phyloP scores from a whole-genome alignment of 2,888 invertebrate species.

The Papilio elwesi region DNA sequence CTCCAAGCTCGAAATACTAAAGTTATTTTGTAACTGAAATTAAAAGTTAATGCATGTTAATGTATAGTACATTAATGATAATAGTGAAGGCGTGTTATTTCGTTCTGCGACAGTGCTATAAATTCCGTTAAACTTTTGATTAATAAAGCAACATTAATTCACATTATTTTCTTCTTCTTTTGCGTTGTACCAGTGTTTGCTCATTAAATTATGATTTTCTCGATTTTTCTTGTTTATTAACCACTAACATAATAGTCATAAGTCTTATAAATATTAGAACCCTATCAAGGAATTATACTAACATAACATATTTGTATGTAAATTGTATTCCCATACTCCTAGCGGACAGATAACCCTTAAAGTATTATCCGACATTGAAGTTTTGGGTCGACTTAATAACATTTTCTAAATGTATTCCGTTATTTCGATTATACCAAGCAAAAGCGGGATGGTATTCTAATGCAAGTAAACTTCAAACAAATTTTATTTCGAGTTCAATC shows the following conservation, averaged over 20 bases:
- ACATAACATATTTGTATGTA: constrained; percentile 78
- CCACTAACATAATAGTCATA: too few species aligned
- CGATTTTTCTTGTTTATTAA: too few species aligned
- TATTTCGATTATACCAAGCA: constrained; percentile 36
- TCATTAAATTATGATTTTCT: too few species aligned
- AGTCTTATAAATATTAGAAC: background rate
- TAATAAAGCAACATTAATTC: background rate
- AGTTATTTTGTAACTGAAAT: constrained; percentile 23
- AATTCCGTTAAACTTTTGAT: constrained; percentile 52
- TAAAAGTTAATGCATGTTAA: constrained; percentile 20
- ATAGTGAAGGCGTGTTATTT: constrained; percentile 46
- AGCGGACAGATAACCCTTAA: constrained; percentile 71
- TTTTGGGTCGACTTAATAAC: constrained; percentile 71
- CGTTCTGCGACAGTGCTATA: constrained; percentile 42
- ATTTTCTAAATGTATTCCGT: constrained; percentile 39
- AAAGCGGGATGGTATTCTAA: constrained; percentile 8
- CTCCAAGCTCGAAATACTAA: constrained; percentile 23
- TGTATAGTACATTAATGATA: constrained; percentile 22
- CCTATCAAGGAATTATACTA: constrained; percentile 42
- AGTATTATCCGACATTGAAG: constrained; percentile 66
- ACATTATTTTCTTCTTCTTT: background rate
- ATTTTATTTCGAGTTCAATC: background rate
- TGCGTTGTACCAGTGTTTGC: background rate
- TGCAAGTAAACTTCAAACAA: constrained; percentile 10
- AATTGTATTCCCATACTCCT: constrained; percentile 77